These are phyloP conservation scores for Aleiodes sp. DNA, from an alignment of 1,140 invertebrate species.

Conservation along the genomic window DNA sequence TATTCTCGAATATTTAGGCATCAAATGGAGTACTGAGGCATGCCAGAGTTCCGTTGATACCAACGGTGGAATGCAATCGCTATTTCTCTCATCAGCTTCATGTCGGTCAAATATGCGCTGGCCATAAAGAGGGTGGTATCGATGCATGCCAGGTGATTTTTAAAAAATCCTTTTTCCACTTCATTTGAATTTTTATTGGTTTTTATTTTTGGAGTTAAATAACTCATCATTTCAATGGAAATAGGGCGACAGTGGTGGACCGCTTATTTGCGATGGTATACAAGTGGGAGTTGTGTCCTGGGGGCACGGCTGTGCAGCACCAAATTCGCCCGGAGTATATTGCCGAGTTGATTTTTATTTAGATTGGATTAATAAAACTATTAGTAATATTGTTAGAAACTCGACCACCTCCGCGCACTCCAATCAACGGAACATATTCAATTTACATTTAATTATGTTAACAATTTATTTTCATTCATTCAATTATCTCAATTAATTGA, in stretches of 20 bases:
- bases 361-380: slow-evolving; percentile 67
- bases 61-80: slow-evolving; percentile 34
- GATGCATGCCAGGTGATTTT: slow-evolving; percentile 68
- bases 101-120: slow-evolving; percentile 66
- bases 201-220: neutral
- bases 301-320: slow-evolving; percentile 76
- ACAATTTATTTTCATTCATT: too few relatives aligned
- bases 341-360: slow-evolving; percentile 71
- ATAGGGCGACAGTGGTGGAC: slow-evolving; percentile 59
- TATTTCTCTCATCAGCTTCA: slow-evolving; percentile 19
- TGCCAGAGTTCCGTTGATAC: slow-evolving; percentile 45
- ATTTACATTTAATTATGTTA: too few relatives aligned
- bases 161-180: neutral
- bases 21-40: slow-evolving; percentile 39
- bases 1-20: neutral
- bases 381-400: too few relatives aligned
- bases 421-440: too few relatives aligned
- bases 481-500: too few relatives aligned
- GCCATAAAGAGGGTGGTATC: slow-evolving; percentile 64
- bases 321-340: slow-evolving; percentile 76
- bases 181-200: slow-evolving; percentile 6
- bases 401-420: too few relatives aligned
- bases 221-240: too few relatives aligned
- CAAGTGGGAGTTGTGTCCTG: slow-evolving; percentile 74
- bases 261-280: slow-evolving; percentile 54